Conservation (phyloP, 2,797 vertebrate species). For the Champsocephalus esox region DNA sequence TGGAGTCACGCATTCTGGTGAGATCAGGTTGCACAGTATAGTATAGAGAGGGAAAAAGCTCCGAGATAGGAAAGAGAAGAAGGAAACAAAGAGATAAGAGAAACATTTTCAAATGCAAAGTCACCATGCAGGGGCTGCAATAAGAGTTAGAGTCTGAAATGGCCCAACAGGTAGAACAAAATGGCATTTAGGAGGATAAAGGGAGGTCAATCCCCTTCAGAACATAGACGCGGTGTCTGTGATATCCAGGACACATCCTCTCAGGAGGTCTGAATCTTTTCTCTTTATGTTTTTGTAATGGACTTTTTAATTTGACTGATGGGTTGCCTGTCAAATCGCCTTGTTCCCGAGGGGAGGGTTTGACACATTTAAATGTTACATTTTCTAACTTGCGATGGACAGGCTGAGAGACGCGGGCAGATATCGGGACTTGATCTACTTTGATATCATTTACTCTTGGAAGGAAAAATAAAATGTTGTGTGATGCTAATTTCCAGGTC, state of each 20-base stretch:
- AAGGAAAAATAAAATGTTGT: conserved; percentile 3
- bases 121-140: conserved; percentile 23
- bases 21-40: not conserved
- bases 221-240: conserved; percentile 61
- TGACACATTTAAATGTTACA: conserved; percentile 66
- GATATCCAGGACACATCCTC: conserved; percentile 71
- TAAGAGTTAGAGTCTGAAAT: conserved; percentile 22
- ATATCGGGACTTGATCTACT: conserved; percentile 24
- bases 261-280: conserved; percentile 62
- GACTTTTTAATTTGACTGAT: conserved; percentile 80
- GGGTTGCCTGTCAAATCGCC: conserved; percentile 72
- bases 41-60: not conserved
- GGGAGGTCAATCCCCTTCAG: conserved; percentile 59
- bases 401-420: conserved; percentile 11
- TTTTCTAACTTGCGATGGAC: conserved; percentile 53
- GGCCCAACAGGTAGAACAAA: conserved; percentile 25
- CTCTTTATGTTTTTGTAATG: conserved; percentile 73
- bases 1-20: too few species aligned
- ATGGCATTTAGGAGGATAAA: conserved; percentile 51
- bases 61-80: conserved; percentile 7
- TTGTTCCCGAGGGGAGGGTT: conserved; percentile 39
- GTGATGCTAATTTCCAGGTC: too few species aligned
- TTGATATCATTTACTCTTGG: conserved; percentile 2
- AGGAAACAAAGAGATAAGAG: not conserved
- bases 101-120: conserved; percentile 35